These are phyloP conservation scores for Hymenopus coronatus DNA, from an alignment of 2,888 invertebrate species.

Conservation along the genomic window DNA sequence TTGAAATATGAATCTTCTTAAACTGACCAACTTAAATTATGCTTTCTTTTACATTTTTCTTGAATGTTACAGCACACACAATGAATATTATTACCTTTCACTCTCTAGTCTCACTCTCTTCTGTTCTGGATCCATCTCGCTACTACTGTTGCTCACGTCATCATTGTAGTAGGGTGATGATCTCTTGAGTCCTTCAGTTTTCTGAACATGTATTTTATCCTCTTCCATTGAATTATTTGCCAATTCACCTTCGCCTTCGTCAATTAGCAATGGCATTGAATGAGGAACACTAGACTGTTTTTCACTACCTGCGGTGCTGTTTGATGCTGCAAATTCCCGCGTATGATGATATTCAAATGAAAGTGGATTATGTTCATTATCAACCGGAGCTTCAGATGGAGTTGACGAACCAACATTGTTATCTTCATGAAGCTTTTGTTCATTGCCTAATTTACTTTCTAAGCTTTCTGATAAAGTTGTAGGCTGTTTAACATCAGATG, in stretches of 20 bases:
- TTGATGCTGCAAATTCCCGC: not conserved
- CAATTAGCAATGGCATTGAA: slow-evolving; percentile 19
- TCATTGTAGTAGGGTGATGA: not conserved
- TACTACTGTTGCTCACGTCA: not conserved
- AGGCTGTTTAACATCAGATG: not conserved
- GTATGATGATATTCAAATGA: not conserved
- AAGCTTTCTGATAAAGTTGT: not conserved
- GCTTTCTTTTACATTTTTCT: not conserved
- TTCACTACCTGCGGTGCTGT: not conserved
- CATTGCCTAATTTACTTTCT: not conserved
- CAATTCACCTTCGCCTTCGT: not conserved
- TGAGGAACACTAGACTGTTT: not conserved
- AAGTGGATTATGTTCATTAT: not conserved
- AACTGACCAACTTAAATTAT: not conserved
- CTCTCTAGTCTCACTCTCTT: not conserved
- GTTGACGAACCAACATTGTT: not conserved
- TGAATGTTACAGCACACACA: not conserved
- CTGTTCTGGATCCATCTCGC: not conserved
- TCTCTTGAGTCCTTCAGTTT: not conserved
- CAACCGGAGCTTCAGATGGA: not conserved
- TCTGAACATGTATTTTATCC: not conserved
- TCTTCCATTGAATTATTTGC: not conserved
- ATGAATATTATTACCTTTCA: not conserved
- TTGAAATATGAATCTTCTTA: not conserved
- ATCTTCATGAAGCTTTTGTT: not conserved